Conservation (phyloP, 1,140 invertebrate genomes). For the Cherax quadricarinatus region DNA sequence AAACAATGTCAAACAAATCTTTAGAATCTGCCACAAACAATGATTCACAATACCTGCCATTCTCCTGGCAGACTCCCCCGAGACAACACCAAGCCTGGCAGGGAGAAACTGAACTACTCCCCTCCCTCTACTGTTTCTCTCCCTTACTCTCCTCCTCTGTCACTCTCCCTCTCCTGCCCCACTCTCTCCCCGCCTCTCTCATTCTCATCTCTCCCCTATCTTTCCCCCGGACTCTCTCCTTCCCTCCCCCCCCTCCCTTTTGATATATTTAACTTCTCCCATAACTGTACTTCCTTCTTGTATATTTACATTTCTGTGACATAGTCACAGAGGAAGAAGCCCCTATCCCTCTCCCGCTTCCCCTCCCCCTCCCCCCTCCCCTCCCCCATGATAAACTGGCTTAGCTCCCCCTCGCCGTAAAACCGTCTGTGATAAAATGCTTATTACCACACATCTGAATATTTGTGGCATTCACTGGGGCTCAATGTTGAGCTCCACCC, state of each 20-base stretch:
- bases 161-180: neutral
- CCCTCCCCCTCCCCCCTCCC: neutral
- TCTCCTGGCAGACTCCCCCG: neutral
- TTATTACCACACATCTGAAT: constrained; percentile 45
- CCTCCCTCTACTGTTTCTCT: neutral
- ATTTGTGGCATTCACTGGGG: constrained; percentile 7
- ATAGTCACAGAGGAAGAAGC: neutral
- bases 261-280: too few relatives aligned
- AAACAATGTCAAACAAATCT: neutral
- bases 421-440: constrained; percentile 27
- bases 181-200: neutral
- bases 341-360: neutral
- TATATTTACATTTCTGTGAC: too few relatives aligned
- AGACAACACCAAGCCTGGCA: too few relatives aligned
- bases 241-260: neutral
- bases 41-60: neutral
- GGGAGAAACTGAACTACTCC: neutral
- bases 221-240: neutral
- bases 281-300: too few relatives aligned
- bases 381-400: neutral
- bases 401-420: neutral
- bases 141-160: neutral
- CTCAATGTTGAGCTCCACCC: neutral
- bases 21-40: neutral
- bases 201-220: neutral